phyloP scores from a whole-genome alignment of 2,888 invertebrate species.

The Disparrhopalites patrizii region DNA sequence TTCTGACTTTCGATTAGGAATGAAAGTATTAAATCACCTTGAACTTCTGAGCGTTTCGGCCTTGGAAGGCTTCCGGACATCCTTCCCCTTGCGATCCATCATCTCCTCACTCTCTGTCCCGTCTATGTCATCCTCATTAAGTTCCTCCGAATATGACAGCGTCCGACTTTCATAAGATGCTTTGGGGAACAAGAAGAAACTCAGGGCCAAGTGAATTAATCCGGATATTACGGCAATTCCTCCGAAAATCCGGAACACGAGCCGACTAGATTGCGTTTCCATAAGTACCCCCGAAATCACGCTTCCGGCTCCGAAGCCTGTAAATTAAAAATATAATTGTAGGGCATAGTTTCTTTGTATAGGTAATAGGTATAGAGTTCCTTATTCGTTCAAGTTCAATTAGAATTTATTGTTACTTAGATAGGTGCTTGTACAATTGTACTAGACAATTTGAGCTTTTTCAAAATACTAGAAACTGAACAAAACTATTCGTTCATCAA shows the following conservation, averaged over 20 bases:
- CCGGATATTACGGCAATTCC: not conserved
- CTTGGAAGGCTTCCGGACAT: not conserved
- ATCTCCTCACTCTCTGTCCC: not conserved
- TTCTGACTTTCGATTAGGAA: too few relatives aligned
- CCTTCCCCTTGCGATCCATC: not conserved
- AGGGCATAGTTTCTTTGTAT: too few relatives aligned
- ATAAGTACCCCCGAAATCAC: not conserved
- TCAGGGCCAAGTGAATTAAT: not conserved
- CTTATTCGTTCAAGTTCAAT: too few relatives aligned
- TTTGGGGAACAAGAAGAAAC: too few relatives aligned
- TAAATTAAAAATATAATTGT: not conserved
- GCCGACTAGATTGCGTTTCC: not conserved
- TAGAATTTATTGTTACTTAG: too few relatives aligned
- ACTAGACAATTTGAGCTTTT: not conserved
- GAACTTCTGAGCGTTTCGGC: not conserved
- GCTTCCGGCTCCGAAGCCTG: constrained; percentile 12
- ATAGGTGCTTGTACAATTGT: too few relatives aligned
- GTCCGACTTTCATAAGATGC: too few relatives aligned
- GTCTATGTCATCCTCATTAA: not conserved
- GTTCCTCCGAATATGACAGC: too few relatives aligned
- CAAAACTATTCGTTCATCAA: too few relatives aligned
- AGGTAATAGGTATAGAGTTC: too few relatives aligned
- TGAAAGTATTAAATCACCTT: constrained; percentile 1
- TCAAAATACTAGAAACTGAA: not conserved
- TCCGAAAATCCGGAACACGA: constrained; percentile 3